Percentiles rank a stretch among this genome's conserved stretches.
Evolutionary conservation across 2,113 vertebrate genomes (phyloP).

Genomic region (Cepphus grylle): DNA sequence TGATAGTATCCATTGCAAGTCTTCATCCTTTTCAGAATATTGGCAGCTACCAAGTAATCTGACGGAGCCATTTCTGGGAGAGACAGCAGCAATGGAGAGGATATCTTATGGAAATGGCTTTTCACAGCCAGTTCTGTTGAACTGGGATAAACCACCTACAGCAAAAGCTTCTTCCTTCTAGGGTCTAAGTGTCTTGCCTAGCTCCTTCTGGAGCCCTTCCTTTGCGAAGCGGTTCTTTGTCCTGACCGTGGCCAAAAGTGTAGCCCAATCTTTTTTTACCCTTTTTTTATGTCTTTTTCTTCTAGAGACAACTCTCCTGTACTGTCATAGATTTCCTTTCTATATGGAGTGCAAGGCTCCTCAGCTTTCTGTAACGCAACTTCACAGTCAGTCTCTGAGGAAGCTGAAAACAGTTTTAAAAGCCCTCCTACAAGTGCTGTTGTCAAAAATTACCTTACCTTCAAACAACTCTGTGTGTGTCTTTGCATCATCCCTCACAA

Average conservation of each 20-base stretch:
- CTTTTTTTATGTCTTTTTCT: not conserved
- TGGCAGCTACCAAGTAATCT: not conserved
- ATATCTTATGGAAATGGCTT: not conserved
- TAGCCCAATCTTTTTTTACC: fast-evolving
- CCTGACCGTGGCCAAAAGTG: not conserved
- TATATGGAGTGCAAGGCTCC: not conserved
- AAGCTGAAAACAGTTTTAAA: not conserved
- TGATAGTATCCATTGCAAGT: fast-evolving
- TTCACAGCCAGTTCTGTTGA: not conserved
- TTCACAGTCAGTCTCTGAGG: not conserved
- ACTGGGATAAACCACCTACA: not conserved
- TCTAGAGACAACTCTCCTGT: not conserved
- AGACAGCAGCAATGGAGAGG: not conserved
- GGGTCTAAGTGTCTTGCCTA: not conserved
- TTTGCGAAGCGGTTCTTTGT: not conserved
- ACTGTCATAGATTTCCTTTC: not conserved
- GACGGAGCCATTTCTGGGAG: fast-evolving
- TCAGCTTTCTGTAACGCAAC: not conserved
- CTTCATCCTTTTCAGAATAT: not conserved
- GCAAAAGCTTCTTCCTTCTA: not conserved
- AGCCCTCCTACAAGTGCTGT: not conserved
- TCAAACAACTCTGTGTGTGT: not conserved
- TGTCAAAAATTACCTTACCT: not conserved
- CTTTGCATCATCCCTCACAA: not conserved
- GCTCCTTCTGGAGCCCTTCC: not conserved